Base-by-base conservation (phyloP, 2,113 vertebrate species). In the Anguilla rostrata region DNA sequence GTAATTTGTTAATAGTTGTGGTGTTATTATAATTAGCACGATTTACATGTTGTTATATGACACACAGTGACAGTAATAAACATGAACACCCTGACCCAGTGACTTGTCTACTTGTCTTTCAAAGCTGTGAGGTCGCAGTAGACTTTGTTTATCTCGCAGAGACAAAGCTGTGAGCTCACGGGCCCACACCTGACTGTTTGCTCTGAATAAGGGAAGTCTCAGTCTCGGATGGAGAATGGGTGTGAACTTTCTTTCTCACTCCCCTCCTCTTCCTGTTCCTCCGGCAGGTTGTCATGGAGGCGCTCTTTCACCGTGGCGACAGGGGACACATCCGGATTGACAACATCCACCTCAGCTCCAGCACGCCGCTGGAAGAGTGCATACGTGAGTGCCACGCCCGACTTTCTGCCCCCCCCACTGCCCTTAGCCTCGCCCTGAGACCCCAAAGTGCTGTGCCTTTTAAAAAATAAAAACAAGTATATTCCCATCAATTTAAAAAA, bases 271-370 rank as follows among this genome's bases (percentile, higher is more conserved):
- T 43, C 71, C 78, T 81, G 5, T 60, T 34, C 83, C 87, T 86
- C 84, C 71, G 16, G 75, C 91, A 99, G 98, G 97, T 99, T 83
- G 96, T 99, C 92, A 97, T 99, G 78, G 98, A 99, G 90, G 97
- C 97, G 29, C 95, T 96, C 89, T 97, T 99, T 90, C 95, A 95
- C 86, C 97, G 92, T 2, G 95, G 96, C 82, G 95, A 92, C 90
- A 91, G 93, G 0, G 98, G 98, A 94, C 96, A 97, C 92, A 96
- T 99, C 56, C 97, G 97, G 94, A 96, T 99, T 0, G 97, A 99
- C 92, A 97, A 97, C 94, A 96, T 99, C 91, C 96, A 96, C 87
- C 95, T 99, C 7, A 97, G 96, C 94, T 94, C 94, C 0, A 96
- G 96, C 88, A 96, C 96, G 43, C 97, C 97, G 0, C 94, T 97